phyloP scores from a whole-genome alignment of 2,113 vertebrate genomes.

The Hippocampus abdominalis region DNA sequence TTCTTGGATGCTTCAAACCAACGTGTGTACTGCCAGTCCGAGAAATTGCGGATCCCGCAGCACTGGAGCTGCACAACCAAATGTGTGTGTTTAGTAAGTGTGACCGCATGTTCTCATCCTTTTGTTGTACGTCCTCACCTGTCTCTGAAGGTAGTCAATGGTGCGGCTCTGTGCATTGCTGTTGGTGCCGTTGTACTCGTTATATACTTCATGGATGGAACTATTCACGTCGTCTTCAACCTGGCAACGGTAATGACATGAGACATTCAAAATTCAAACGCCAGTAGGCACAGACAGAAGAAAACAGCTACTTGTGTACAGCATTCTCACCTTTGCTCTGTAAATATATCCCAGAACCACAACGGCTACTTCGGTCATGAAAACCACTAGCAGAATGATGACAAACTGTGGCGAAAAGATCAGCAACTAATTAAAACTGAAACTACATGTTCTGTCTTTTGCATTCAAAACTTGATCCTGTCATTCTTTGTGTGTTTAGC shows the following conservation, averaged over 20 bases:
- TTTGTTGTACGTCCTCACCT: slow-evolving; percentile 74
- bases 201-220: slow-evolving; percentile 87
- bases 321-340: slow-evolving; percentile 86
- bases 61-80: slow-evolving; percentile 79
- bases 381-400: slow-evolving; percentile 91
- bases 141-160: slow-evolving; percentile 94
- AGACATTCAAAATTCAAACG: neutral
- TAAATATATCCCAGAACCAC: slow-evolving; percentile 94
- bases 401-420: slow-evolving; percentile 81
- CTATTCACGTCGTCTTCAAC: slow-evolving; percentile 89
- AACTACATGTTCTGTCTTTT: neutral
- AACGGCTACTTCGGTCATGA: slow-evolving; percentile 89
- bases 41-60: slow-evolving; percentile 91
- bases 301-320: neutral
- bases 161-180: slow-evolving; percentile 91
- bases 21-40: slow-evolving; percentile 86
- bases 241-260: slow-evolving; percentile 55
- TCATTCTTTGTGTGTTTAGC: no score
- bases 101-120: neutral
- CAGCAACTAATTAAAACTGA: slow-evolving; percentile 19
- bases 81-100: neutral
- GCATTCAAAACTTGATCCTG: no score
- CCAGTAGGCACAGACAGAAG: neutral
- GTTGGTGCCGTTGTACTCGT: slow-evolving; percentile 89
- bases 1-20: slow-evolving; percentile 91